A percentile compares a stretch with the other conserved stretches of the same genome.
These are phyloP conservation scores for Endotricha flammealis DNA, from an alignment of 2,888 invertebrate species.

Conservation along the genomic window DNA sequence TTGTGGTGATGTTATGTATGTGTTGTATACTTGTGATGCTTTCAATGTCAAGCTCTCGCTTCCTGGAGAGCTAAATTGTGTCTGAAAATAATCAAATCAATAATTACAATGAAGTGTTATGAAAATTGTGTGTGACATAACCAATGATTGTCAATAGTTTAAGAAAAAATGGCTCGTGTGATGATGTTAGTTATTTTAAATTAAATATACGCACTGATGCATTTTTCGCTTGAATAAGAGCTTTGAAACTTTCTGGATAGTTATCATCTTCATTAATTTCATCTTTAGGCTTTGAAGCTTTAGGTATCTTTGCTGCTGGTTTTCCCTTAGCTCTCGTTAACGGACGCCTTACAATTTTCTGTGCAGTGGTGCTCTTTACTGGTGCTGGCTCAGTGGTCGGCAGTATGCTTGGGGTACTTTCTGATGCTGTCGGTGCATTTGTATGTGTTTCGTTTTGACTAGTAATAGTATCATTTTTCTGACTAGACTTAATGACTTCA, in stretches of 20 bases:
- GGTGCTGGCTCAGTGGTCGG: conserved; percentile 46
- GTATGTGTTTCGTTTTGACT: conserved; percentile 54
- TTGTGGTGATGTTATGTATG: conserved; percentile 58
- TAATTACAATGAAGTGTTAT: conserved; percentile 15
- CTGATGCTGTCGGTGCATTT: conserved; percentile 29
- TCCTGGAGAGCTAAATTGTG: conserved; percentile 62
- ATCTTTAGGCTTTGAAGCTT: conserved; percentile 41
- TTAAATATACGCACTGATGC: conserved; percentile 59
- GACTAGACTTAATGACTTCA: conserved; percentile 61
- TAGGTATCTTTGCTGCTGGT: conserved; percentile 30
- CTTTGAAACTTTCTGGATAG: conserved; percentile 82
- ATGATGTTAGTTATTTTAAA: too few species aligned
- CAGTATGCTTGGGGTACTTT: conserved; percentile 24
- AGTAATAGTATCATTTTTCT: conserved; percentile 46
- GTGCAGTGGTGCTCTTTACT: conserved; percentile 40
- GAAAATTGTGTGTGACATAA: background rate
- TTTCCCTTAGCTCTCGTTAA: conserved; percentile 40
- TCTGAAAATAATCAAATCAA: conserved; percentile 49
- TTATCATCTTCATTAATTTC: conserved; percentile 81
- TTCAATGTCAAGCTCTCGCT: conserved; percentile 72
- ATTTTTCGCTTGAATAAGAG: conserved; percentile 80
- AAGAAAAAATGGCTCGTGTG: too few species aligned
- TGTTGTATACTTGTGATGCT: conserved; percentile 70
- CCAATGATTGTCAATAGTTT: conserved; percentile 3
- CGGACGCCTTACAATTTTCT: conserved; percentile 52